Percentiles rank a stretch among this genome's conserved stretches.
These are phyloP conservation scores for Diuraphis noxia DNA, from an alignment of 1,140 invertebrate genomes.

Conservation along the genomic window DNA sequence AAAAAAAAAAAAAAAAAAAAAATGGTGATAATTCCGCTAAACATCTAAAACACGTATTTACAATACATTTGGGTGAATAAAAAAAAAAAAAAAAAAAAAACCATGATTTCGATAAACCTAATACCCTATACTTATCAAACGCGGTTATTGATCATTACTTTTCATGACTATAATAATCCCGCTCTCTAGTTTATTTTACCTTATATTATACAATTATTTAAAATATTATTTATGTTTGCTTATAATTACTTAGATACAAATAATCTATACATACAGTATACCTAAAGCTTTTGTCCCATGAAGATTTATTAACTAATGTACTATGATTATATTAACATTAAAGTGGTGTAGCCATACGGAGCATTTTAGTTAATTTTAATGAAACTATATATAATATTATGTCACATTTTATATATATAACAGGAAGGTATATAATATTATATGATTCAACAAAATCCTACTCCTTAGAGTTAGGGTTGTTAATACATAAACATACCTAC, in stretches of 20 bases:
- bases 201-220: background rate
- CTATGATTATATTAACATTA: background rate
- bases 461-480: background rate
- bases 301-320: background rate
- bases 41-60: too few species aligned
- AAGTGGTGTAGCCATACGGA: background rate
- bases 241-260: background rate
- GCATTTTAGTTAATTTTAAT: background rate
- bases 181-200: background rate
- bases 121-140: background rate
- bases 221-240: background rate
- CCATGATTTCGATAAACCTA: too few species aligned
- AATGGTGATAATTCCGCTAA: too few species aligned
- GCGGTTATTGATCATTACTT: too few species aligned
- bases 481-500: background rate
- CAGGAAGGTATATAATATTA: background rate
- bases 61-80: too few species aligned
- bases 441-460: background rate
- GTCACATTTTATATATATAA: background rate
- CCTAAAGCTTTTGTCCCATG: background rate
- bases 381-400: background rate
- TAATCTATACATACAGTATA: background rate
- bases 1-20: too few species aligned
- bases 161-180: background rate
- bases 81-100: too few species aligned